Evolutionary conservation across 1,140 invertebrate genomes (phyloP).

Genomic region (Neotoxoptera formosana): DNA sequence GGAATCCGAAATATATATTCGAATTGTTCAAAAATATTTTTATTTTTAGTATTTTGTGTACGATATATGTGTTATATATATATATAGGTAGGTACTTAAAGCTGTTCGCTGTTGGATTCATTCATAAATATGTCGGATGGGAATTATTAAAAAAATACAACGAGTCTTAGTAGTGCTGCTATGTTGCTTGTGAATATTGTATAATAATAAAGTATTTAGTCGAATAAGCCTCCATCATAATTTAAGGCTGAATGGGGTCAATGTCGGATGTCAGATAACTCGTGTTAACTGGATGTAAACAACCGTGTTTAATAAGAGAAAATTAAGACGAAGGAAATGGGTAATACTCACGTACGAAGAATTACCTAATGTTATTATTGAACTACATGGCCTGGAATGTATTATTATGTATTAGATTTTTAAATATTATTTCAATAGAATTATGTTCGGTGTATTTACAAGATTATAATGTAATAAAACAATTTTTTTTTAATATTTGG

Average conservation of each 20-base stretch:
- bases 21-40: neutral
- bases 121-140: neutral
- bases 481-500: neutral
- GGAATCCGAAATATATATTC: no score
- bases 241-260: neutral
- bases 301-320: constrained; percentile 32
- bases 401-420: neutral
- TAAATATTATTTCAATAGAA: neutral
- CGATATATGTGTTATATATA: neutral
- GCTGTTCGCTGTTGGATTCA: neutral
- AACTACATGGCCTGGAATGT: constrained; percentile 7
- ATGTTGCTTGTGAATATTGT: neutral
- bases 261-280: neutral
- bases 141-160: neutral
- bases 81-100: neutral
- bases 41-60: neutral
- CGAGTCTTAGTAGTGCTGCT: neutral
- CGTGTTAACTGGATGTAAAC: constrained; percentile 35
- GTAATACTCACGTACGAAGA: constrained; percentile 27
- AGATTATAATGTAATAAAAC: neutral
- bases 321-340: constrained; percentile 46
- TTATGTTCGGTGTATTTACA: neutral
- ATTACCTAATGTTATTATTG: constrained; percentile 10
- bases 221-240: neutral
- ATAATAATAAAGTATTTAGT: neutral